A percentile compares a stretch with the other conserved stretches of the same genome.
Evolutionary conservation across 2,113 vertebrate species (phyloP).

Genomic region (Ascaphus truei): DNA sequence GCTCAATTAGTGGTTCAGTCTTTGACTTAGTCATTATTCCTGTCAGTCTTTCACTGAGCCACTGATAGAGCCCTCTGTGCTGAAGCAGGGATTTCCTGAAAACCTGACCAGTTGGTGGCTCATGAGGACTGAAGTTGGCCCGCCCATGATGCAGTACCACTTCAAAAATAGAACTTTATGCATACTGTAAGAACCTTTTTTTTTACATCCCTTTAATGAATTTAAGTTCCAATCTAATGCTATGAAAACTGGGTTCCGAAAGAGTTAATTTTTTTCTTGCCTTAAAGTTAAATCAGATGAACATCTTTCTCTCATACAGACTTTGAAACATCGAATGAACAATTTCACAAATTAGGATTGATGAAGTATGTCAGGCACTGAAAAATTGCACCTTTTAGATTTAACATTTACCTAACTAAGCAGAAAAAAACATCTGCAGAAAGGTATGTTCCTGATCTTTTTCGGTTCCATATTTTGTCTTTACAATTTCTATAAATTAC

Average conservation of each 20-base stretch:
- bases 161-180: too few relatives aligned
- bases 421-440: constrained; percentile 41
- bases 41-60: too few relatives aligned
- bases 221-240: too few relatives aligned
- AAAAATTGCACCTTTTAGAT: constrained; percentile 41
- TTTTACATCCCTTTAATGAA: too few relatives aligned
- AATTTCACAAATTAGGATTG: constrained; percentile 37
- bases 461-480: constrained; percentile 15
- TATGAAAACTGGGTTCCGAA: neutral
- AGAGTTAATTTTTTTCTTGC: constrained; percentile 3
- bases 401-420: constrained; percentile 38
- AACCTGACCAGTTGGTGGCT: too few relatives aligned
- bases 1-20: too few relatives aligned
- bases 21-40: too few relatives aligned
- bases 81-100: too few relatives aligned
- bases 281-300: constrained; percentile 25
- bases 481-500: constrained; percentile 29
- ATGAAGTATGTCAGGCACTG: constrained; percentile 33
- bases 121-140: too few relatives aligned
- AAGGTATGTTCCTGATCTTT: constrained; percentile 18
- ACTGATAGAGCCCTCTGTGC: too few relatives aligned
- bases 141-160: too few relatives aligned
- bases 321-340: constrained; percentile 32
- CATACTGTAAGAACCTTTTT: too few relatives aligned
- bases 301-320: constrained; percentile 33